Evolutionary conservation across 2,888 invertebrate genomes (phyloP), one percentile per base, ranked within the genome.

Genomic region (Cremastinae sp.): DNA sequence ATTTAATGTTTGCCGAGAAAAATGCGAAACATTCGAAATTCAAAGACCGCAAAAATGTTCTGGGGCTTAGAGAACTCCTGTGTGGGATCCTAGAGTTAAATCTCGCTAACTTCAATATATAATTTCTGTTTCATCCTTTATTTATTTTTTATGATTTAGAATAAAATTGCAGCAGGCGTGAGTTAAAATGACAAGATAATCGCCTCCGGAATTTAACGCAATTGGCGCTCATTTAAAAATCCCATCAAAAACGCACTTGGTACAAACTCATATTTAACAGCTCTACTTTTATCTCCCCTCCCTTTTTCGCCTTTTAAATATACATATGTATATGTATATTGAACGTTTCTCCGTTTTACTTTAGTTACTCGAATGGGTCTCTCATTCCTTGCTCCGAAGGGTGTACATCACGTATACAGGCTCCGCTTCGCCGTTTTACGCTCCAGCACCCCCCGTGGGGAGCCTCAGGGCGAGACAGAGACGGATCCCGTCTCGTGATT

Each of bases 161-260:
- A n/a, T 69, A 70, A 78, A 79, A 76, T 78, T 71, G 66, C 62
- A 59, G 59, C 41, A 41, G 45, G 65, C 71, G 58, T 14, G 62
- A 41, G 7, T 47, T 14, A 53, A 14, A 41, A 12, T 76, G 78
- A 75, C 75, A 75, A 78, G 75, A 78, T 80, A 82, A 82, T 79
- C 78, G 80, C 80, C 12, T n/a, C 20, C 80, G 82, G 80, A 84
- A 80, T 86, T 89, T 88, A 88, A 89, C 87, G 86, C 87, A 87
- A 89, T 89, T 89, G 87, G 83, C 82, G 84, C 86, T 88, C 87
- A 85, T 88, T 89, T 89, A 86, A 89, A 89, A 89, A 89, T 88
- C 86, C 85, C 88, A 88, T 89, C 87, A 88, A 87, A 80, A 80
- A 81, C 72, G 78, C 78, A 81, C 81, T 80, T 64, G 43, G 73